Evolutionary conservation across 2,113 vertebrate species (phyloP).

Genomic region (Tyto alba): DNA sequence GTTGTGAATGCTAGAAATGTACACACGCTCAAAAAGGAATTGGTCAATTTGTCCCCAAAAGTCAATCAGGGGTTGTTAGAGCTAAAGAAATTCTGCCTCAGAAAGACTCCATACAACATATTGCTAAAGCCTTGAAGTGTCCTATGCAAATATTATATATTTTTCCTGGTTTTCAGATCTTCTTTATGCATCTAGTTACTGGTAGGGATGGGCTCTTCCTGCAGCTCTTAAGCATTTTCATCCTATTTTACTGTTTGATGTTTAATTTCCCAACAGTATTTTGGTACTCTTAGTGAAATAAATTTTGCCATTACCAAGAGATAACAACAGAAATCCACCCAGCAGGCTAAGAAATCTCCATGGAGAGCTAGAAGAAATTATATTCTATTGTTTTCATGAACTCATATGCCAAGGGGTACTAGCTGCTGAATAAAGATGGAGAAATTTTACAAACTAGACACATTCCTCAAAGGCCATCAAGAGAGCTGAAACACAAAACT

Average conservation of each 20-base stretch:
- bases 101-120: background rate
- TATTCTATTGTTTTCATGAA: background rate
- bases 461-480: background rate
- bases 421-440: background rate
- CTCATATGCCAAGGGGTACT: background rate
- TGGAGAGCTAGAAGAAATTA: background rate
- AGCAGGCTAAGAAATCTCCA: background rate
- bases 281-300: background rate
- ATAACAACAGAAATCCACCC: background rate
- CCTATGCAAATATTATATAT: background rate
- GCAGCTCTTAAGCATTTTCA: background rate
- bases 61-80: background rate
- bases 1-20: background rate
- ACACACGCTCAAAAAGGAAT: background rate
- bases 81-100: background rate
- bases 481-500: background rate
- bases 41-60: background rate
- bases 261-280: constrained; percentile 11
- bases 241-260: background rate
- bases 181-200: background rate
- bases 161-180: background rate
- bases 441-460: background rate
- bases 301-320: background rate
- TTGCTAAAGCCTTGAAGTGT: background rate
- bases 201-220: background rate